Evolutionary conservation across 2,797 vertebrate genomes (phyloP).

Genomic region (Lacerta agilis): DNA sequence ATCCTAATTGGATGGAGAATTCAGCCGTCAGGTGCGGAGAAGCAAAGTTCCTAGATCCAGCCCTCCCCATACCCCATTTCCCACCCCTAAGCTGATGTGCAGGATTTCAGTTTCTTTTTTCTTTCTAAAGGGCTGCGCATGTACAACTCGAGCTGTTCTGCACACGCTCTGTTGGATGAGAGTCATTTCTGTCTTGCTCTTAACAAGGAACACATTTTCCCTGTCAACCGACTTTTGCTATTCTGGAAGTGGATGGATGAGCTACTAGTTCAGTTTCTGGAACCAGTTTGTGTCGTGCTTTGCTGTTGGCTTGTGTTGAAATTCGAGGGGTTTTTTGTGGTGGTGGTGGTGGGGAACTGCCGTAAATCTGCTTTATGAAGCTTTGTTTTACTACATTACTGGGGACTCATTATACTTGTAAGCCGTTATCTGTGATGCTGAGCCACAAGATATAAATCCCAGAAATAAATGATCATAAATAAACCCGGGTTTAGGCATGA

Average conservation of each 20-base stretch:
- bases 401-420: background rate
- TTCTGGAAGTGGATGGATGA: background rate
- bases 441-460: background rate
- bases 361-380: background rate
- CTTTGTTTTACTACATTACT: background rate
- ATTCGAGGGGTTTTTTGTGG: background rate
- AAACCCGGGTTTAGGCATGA: background rate
- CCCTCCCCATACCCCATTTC: background rate
- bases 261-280: background rate
- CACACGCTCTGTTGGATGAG: background rate
- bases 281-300: background rate
- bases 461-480: conserved; percentile 5
- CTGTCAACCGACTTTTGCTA: background rate
- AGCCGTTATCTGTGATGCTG: background rate
- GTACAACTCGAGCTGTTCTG: background rate
- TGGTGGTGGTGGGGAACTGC: background rate
- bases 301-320: background rate
- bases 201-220: background rate
- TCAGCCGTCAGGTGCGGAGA: no score
- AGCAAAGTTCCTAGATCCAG: background rate
- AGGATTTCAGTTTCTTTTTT: background rate
- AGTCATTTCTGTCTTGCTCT: background rate
- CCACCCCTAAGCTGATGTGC: background rate
- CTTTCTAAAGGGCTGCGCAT: background rate
- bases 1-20: no score